Percentiles rank a stretch among this genome's conserved stretches.
Conservation (phyloP, 2,113 vertebrate genomes). For the Setophaga coronata region DNA sequence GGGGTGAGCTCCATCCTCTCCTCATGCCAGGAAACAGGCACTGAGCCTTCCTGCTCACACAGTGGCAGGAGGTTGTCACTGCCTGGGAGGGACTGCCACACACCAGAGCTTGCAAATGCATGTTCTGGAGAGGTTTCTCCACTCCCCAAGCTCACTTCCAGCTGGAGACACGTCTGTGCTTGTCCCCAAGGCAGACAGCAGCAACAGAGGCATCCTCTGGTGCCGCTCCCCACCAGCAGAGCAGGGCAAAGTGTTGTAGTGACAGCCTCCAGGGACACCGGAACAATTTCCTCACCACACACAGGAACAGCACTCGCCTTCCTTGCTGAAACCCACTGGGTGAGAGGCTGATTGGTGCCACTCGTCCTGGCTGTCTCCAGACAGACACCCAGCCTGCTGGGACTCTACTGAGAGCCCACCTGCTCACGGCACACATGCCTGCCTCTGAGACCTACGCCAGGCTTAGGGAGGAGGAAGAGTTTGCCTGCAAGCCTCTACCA, state of each 20-base stretch:
- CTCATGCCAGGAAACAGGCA: not conserved
- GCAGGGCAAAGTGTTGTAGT: not conserved
- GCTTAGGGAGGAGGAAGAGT: not conserved
- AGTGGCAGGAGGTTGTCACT: not conserved
- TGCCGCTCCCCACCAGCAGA: not conserved
- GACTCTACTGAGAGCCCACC: not conserved
- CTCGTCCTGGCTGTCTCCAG: not conserved
- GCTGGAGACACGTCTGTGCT: not conserved
- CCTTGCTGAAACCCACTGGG: not conserved
- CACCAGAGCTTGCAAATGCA: not conserved
- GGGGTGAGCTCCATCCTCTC: not conserved
- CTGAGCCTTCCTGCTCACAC: not conserved
- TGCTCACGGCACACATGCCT: accelerated
- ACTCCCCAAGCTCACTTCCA: not conserved
- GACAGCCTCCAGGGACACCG: not conserved
- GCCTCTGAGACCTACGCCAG: not conserved
- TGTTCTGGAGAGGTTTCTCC: not conserved
- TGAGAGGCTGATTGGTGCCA: not conserved
- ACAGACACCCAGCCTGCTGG: not conserved
- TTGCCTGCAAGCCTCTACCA: not conserved
- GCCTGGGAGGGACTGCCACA: not conserved
- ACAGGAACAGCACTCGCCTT: accelerated
- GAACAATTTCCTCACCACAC: not conserved
- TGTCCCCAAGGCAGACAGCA: not conserved
- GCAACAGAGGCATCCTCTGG: not conserved